phyloP scores from a whole-genome alignment of 2,113 vertebrate species.

The Triplophysa tibetana region DNA sequence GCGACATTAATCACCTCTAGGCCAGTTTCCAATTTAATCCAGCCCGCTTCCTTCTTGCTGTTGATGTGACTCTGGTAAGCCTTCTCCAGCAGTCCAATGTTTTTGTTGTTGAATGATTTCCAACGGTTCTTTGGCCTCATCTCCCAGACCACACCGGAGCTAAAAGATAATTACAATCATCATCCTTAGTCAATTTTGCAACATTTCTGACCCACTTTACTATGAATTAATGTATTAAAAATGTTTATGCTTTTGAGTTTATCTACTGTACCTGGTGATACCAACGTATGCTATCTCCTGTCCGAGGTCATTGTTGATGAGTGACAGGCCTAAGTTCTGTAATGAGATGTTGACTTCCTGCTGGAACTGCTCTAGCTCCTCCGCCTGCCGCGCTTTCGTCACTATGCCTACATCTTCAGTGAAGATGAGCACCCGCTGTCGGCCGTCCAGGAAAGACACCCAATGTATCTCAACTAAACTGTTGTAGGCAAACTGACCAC shows the following conservation, averaged over 20 bases:
- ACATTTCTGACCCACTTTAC: not conserved
- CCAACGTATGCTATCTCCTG: conserved; percentile 94
- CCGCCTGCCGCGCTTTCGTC: conserved; percentile 90
- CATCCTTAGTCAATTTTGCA: not conserved
- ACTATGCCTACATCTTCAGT: conserved; percentile 90
- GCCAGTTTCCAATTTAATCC: conserved; percentile 83
- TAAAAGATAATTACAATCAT: conserved; percentile 55
- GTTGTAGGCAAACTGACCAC: conserved; percentile 86
- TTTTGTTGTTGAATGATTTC: conserved; percentile 92
- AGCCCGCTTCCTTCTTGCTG: conserved; percentile 61
- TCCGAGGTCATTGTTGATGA: conserved; percentile 85
- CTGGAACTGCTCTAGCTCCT: conserved; percentile 91
- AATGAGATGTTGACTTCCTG: conserved; percentile 88
- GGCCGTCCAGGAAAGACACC: conserved; percentile 94
- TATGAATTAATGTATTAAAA: not conserved
- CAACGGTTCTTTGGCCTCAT: conserved; percentile 87
- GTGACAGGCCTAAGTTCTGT: conserved; percentile 89
- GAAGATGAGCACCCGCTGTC: conserved; percentile 91
- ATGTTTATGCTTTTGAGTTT: not conserved
- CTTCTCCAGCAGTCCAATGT: conserved; percentile 86
- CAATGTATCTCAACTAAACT: conserved; percentile 86
- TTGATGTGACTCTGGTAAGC: conserved; percentile 79
- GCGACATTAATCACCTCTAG: conserved; percentile 77
- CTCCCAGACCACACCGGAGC: conserved; percentile 96
- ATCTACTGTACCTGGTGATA: conserved; percentile 84